These are phyloP conservation scores for Carassius gibelio DNA, from an alignment of 2,113 vertebrate genomes.

Conservation along the genomic window DNA sequence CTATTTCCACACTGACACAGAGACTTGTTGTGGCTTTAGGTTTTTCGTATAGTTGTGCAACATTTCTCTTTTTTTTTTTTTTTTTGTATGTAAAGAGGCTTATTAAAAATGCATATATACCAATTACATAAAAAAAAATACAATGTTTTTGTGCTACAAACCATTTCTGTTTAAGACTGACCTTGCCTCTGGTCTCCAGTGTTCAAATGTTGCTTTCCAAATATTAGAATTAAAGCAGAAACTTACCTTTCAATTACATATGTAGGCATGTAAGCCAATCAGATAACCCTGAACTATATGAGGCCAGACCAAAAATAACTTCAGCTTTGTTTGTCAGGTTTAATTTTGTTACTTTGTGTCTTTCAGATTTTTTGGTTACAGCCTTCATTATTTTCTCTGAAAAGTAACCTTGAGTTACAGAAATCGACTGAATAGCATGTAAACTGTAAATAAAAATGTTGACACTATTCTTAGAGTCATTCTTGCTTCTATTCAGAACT, in stretches of 20 bases:
- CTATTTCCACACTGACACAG: background rate
- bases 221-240: background rate
- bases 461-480: background rate
- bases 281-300: background rate
- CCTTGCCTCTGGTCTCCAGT: background rate
- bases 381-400: background rate
- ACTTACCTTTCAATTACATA: background rate
- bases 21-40: background rate
- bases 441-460: background rate
- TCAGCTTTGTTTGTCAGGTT: background rate
- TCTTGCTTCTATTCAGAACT: background rate
- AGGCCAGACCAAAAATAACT: background rate
- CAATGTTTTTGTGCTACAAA: background rate
- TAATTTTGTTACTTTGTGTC: background rate
- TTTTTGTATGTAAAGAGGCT: background rate
- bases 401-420: background rate
- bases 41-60: background rate
- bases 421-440: background rate
- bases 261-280: background rate
- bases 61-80: background rate
- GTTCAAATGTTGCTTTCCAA: constrained; percentile 3
- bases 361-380: background rate
- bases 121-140: background rate
- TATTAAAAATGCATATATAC: background rate
- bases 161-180: background rate